Evolutionary conservation across 2,888 invertebrate species (phyloP).

Genomic region (Drosophila diplacantha): DNA sequence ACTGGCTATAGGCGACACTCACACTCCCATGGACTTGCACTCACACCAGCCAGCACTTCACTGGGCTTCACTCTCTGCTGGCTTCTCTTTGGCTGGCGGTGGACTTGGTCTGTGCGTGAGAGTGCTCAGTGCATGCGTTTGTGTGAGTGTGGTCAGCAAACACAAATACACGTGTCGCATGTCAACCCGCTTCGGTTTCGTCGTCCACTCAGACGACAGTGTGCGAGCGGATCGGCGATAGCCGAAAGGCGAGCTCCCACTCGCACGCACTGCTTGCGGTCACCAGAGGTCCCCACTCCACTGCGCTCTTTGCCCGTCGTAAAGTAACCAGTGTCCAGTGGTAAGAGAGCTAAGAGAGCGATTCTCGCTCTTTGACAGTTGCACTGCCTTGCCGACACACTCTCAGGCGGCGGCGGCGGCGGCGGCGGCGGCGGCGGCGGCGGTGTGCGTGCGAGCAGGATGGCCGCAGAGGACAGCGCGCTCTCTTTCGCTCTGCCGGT

Average conservation of each 20-base stretch:
- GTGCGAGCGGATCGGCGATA: conserved; percentile 53
- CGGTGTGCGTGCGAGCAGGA: conserved; percentile 19
- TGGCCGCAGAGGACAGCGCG: conserved; percentile 16
- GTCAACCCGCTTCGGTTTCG: conserved; percentile 68
- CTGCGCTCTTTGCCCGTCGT: background rate
- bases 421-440: no score
- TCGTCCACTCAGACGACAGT: conserved; percentile 72
- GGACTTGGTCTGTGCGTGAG: conserved; percentile 47
- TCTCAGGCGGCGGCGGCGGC: background rate
- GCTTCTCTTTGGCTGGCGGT: conserved; percentile 56
- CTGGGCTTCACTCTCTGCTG: conserved; percentile 10
- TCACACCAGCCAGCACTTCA: conserved; percentile 1
- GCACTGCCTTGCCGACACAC: conserved; percentile 40
- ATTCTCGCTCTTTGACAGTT: conserved; percentile 11
- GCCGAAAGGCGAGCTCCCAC: conserved; percentile 26
- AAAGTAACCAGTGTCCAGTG: conserved; percentile 9
- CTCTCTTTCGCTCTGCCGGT: conserved; percentile 7
- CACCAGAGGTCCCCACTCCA: conserved; percentile 4
- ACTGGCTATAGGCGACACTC: conserved; percentile 60
- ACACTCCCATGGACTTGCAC: conserved; percentile 11
- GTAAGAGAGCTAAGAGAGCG: conserved; percentile 23
- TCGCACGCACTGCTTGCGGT: conserved; percentile 26
- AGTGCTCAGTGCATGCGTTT: conserved; percentile 20
- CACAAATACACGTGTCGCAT: conserved; percentile 67
- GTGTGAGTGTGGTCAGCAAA: conserved; percentile 59